These are phyloP conservation scores for Burhinus bistriatus DNA, from an alignment of 2,113 vertebrate species.

Conservation along the genomic window DNA sequence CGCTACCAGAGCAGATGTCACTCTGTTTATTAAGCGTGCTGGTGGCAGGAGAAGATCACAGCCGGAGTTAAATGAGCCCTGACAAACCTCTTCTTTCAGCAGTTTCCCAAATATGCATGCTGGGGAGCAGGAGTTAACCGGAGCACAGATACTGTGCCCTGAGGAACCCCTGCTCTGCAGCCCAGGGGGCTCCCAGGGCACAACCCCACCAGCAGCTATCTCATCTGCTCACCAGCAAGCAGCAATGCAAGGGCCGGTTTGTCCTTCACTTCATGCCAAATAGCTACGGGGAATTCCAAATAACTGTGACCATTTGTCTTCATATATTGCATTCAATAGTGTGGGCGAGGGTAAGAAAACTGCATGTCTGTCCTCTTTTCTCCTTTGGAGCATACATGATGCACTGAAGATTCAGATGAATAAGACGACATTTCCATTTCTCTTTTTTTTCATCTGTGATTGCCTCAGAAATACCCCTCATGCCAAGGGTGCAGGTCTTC, in stretches of 20 bases:
- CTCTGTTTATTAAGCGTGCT: neutral
- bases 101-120: neutral
- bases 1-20: neutral
- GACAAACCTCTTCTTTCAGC: neutral
- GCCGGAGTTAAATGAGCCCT: neutral
- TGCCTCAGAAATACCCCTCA: neutral
- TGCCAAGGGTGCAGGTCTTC: neutral
- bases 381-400: neutral
- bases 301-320: rapidly evolving
- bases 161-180: neutral
- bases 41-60: neutral
- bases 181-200: neutral
- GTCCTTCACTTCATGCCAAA: neutral
- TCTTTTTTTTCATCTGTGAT: neutral
- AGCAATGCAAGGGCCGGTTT: neutral
- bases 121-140: neutral
- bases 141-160: neutral
- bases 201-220: neutral
- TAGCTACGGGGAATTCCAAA: neutral
- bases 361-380: neutral
- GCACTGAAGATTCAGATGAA: neutral
- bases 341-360: rapidly evolving
- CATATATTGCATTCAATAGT: neutral
- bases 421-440: neutral
- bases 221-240: neutral